Evolutionary conservation across 2,113 vertebrate genomes (phyloP).

Genomic region (Toxotes jaculatrix): DNA sequence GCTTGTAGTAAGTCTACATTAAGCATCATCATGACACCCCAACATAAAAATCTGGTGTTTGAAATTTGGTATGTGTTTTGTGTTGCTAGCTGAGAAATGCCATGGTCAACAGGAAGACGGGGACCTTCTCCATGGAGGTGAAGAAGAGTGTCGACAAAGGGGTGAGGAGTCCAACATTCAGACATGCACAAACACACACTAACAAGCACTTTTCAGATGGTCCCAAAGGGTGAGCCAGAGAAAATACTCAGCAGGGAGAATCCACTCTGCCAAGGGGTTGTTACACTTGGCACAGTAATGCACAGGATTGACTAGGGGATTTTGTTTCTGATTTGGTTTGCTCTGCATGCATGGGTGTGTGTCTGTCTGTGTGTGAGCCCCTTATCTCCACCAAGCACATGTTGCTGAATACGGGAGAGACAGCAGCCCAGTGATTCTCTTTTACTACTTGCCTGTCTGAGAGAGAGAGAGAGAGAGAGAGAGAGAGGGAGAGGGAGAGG

Average conservation of each 20-base stretch:
- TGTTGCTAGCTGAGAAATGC: conserved; percentile 91
- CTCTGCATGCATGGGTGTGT: conserved; percentile 69
- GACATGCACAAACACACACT: conserved; percentile 4
- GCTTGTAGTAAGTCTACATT: conserved; percentile 7
- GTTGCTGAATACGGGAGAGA: conserved; percentile 73
- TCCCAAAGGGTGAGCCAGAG: conserved; percentile 42
- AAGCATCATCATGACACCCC: neutral
- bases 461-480: conserved; percentile 37
- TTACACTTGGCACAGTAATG: conserved; percentile 67
- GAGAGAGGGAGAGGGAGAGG: conserved; percentile 17
- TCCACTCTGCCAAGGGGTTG: conserved; percentile 62
- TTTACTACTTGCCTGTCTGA: conserved; percentile 60
- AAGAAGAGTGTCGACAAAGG: conserved; percentile 99
- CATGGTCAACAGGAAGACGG: conserved; percentile 98
- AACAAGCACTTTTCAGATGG: conserved; percentile 33
- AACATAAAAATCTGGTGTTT: neutral
- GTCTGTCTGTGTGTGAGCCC: conserved; percentile 69
- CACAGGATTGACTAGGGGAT: conserved; percentile 69
- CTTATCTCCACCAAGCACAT: conserved; percentile 81
- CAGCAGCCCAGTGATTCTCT: conserved; percentile 65
- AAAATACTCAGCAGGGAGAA: conserved; percentile 57
- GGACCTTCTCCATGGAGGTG: conserved; percentile 97
- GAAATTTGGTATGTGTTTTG: conserved; percentile 14
- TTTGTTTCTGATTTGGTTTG: conserved; percentile 76
- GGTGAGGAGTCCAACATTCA: conserved; percentile 81